Percentiles rank a stretch among this genome's conserved stretches.
phyloP scores from a whole-genome alignment of 2,888 invertebrate genomes.

The Limnephilus lunatus region DNA sequence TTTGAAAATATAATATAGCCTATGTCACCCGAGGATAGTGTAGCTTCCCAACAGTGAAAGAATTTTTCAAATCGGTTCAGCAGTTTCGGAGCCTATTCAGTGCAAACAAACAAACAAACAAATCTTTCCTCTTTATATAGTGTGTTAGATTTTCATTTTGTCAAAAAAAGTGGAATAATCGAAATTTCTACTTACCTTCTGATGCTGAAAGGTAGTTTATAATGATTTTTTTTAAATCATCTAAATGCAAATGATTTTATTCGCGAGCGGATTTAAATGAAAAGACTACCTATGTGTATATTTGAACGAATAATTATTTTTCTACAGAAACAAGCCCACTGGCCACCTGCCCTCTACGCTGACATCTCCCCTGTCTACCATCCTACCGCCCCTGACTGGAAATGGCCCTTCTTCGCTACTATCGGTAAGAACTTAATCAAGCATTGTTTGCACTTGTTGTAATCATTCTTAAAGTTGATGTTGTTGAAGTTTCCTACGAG shows the following conservation, averaged over 20 bases:
- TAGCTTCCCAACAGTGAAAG: too few species aligned
- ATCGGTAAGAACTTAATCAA: slow-evolving; percentile 53
- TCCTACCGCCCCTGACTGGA: slow-evolving; percentile 71
- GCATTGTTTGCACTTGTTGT: background rate
- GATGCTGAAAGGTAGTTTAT: too few species aligned
- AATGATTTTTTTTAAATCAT: too few species aligned
- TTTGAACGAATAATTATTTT: slow-evolving; percentile 74
- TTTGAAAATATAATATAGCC: too few species aligned
- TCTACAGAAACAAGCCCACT: slow-evolving; percentile 80
- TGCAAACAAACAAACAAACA: too few species aligned
- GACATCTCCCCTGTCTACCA: slow-evolving; percentile 73
- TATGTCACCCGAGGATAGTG: too few species aligned
- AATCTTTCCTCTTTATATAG: too few species aligned
- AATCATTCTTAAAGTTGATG: slow-evolving; percentile 14
- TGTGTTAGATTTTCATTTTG: too few species aligned
- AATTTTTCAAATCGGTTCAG: too few species aligned
- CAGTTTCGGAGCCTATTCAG: too few species aligned
- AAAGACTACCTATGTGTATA: background rate
- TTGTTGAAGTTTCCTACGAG: background rate
- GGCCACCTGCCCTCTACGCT: slow-evolving; percentile 87
- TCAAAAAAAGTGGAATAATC: background rate
- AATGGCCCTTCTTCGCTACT: slow-evolving; percentile 60
- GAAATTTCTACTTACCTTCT: too few species aligned
- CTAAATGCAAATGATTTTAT: background rate
- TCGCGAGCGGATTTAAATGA: background rate